A percentile compares a stretch with the other conserved stretches of the same genome.
phyloP scores from a whole-genome alignment of 2,888 invertebrate genomes.

The Adela reaumurella region DNA sequence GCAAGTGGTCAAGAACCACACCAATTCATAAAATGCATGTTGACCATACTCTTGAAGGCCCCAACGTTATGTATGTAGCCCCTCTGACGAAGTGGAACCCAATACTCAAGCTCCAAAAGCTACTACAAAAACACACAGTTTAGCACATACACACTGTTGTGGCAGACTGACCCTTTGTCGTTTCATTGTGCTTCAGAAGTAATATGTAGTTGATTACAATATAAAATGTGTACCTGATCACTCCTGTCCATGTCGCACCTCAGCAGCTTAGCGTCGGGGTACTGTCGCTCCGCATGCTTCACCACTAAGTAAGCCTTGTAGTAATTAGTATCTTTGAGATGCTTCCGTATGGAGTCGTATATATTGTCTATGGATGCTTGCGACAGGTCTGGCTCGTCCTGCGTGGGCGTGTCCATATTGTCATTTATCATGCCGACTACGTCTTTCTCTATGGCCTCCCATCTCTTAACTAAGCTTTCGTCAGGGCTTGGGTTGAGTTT shows the following conservation, averaged over 20 bases:
- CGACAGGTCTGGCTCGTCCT: conserved; percentile 43
- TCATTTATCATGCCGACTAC: conserved; percentile 46
- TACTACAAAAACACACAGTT: no score
- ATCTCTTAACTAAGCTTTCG: conserved; percentile 38
- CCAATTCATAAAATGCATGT: no score
- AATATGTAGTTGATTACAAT: no score
- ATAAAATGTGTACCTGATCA: conserved; percentile 32
- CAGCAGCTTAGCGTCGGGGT: conserved; percentile 42
- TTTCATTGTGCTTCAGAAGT: no score
- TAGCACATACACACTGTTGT: no score
- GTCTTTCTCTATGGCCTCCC: conserved; percentile 50
- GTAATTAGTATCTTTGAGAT: conserved; percentile 44
- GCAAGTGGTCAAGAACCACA: no score
- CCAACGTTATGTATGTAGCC: no score
- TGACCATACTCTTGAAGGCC: no score
- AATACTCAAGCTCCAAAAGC: no score
- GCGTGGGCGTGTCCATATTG: conserved; percentile 39
- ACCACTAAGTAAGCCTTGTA: conserved; percentile 50
- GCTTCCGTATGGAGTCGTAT: conserved; percentile 38
- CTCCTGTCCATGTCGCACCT: conserved; percentile 45
- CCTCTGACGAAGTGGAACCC: no score
- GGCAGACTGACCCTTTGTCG: no score
- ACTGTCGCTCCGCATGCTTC: conserved; percentile 42
- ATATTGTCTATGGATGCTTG: conserved; percentile 41
- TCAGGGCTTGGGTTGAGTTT: conserved; percentile 42